phyloP scores from a whole-genome alignment of 2,113 vertebrate species.

The Hippocampus guttulatus region DNA sequence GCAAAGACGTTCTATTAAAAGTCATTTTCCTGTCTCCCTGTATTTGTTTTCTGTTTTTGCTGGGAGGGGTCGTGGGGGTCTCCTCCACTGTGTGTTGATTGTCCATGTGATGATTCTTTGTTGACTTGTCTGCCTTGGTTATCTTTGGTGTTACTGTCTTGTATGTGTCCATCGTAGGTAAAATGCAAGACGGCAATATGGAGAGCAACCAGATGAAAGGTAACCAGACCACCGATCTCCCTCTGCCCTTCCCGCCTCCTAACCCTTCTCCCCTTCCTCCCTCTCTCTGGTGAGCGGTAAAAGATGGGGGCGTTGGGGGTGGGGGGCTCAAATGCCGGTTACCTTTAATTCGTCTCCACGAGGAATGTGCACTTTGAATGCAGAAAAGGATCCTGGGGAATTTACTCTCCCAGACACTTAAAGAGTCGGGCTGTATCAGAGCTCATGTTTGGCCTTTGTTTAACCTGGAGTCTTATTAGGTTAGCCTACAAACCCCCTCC shows the following conservation, averaged over 20 bases:
- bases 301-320: slow-evolving; percentile 24
- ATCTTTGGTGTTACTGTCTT: slow-evolving; percentile 87
- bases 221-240: slow-evolving; percentile 79
- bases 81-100: slow-evolving; percentile 29
- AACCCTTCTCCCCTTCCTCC: not conserved
- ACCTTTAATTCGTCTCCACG: slow-evolving; percentile 1
- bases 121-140: slow-evolving; percentile 82
- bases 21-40: slow-evolving; percentile 76
- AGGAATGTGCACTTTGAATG: slow-evolving; percentile 4
- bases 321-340: slow-evolving; percentile 32
- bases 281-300: slow-evolving; percentile 24
- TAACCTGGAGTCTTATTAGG: slow-evolving; percentile 36
- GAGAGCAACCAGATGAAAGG: slow-evolving; percentile 99
- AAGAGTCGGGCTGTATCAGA: not conserved
- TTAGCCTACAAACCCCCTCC: slow-evolving; percentile 16
- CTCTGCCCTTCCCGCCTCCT: slow-evolving; percentile 33
- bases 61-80: not conserved
- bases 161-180: slow-evolving; percentile 97
- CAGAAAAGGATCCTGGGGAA: not conserved
- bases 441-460: slow-evolving; percentile 44
- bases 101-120: slow-evolving; percentile 54
- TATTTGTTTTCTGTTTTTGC: slow-evolving; percentile 69
- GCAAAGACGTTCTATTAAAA: slow-evolving; percentile 68
- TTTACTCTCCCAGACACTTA: not conserved
- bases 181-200: slow-evolving; percentile 99